phyloP scores from a whole-genome alignment of 1,140 invertebrate species.

The Aphelenchoides besseyi region DNA sequence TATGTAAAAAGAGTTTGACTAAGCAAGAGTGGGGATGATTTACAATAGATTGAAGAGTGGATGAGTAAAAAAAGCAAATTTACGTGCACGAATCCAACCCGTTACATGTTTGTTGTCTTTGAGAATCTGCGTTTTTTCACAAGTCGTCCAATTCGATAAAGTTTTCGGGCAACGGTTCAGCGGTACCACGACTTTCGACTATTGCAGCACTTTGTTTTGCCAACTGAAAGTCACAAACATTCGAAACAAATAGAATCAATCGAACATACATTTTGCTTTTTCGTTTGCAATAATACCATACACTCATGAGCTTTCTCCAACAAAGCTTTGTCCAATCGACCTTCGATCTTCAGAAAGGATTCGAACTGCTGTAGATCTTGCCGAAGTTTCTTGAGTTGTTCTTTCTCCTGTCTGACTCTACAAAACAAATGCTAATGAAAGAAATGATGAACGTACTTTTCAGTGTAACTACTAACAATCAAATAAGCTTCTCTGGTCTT shows the following conservation, averaged over 20 bases:
- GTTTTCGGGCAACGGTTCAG: too few relatives aligned
- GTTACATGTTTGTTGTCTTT: too few relatives aligned
- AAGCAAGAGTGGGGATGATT: too few relatives aligned
- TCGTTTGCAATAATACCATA: background rate
- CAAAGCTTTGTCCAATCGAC: background rate
- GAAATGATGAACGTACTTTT: slow-evolving; percentile 8
- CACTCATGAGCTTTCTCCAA: background rate
- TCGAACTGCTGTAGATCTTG: background rate
- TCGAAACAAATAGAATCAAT: background rate
- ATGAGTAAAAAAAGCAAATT: too few relatives aligned
- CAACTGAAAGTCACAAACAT: background rate
- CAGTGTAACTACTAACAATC: slow-evolving; percentile 10
- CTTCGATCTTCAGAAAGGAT: background rate
- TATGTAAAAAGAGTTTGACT: too few relatives aligned
- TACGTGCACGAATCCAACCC: too few relatives aligned
- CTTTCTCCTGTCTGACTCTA: slow-evolving; percentile 4
- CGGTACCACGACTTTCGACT: too few relatives aligned
- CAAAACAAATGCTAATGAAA: background rate
- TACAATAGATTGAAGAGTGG: too few relatives aligned
- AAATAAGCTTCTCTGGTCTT: slow-evolving; percentile 4
- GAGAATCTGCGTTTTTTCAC: too few relatives aligned
- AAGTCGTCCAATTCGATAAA: too few relatives aligned
- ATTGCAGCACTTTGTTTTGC: background rate
- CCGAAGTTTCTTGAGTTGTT: background rate
- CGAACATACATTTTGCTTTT: background rate